These are phyloP conservation scores for Pseudochirops cupreus DNA, from an alignment of 2,797 vertebrate genomes.

Conservation along the genomic window DNA sequence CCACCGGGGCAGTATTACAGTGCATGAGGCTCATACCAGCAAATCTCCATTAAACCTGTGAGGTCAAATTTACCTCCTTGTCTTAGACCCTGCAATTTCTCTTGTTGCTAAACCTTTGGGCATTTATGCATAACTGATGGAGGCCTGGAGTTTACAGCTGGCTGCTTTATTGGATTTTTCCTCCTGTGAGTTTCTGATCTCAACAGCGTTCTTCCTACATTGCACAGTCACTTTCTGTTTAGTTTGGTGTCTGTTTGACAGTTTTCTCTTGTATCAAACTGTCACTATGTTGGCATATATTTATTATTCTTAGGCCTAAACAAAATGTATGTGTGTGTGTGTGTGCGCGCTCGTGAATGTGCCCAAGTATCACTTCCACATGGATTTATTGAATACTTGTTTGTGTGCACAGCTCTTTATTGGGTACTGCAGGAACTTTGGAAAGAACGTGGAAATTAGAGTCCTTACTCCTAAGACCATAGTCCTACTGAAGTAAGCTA, in stretches of 20 bases:
- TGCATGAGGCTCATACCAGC: not conserved
- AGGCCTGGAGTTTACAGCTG: not conserved
- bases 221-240: not conserved
- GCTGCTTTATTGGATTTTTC: not conserved
- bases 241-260: not conserved
- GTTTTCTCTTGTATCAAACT: too few species aligned
- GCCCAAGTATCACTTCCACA: not conserved
- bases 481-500: slow-evolving; percentile 23
- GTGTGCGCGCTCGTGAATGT: not conserved
- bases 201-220: not conserved
- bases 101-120: not conserved
- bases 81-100: not conserved
- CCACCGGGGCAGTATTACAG: not conserved
- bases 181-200: not conserved
- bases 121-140: not conserved
- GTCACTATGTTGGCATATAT: not conserved
- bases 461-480: not conserved
- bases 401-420: not conserved
- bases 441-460: not conserved
- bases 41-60: not conserved
- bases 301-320: not conserved
- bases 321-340: not conserved
- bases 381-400: not conserved
- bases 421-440: not conserved
- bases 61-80: not conserved